phyloP scores from a whole-genome alignment of 2,797 vertebrate genomes.

The Acomys russatus region DNA sequence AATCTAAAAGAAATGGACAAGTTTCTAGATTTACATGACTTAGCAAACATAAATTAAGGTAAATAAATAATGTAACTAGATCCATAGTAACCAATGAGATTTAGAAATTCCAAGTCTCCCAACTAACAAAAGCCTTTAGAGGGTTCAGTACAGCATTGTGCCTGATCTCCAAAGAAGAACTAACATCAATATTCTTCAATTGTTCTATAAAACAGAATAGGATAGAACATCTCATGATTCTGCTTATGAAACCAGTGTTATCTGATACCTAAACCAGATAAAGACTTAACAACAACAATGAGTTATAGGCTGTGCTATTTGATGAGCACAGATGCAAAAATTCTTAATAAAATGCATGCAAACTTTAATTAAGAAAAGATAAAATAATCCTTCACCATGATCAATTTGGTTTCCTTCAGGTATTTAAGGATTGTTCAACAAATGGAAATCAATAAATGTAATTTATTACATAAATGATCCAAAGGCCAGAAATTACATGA shows the following conservation, averaged over 20 bases:
- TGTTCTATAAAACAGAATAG: too few relatives aligned
- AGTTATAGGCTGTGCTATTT: not conserved
- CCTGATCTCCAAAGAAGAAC: not conserved
- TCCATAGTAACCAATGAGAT: not conserved
- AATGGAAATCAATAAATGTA: not conserved
- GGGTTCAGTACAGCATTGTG: not conserved
- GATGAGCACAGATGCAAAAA: too few relatives aligned
- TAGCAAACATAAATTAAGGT: not conserved
- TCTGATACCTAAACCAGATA: not conserved
- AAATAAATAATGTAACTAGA: not conserved
- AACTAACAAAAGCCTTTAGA: not conserved
- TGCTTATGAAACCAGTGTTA: not conserved
- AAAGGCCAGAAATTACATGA: not conserved
- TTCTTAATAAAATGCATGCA: not conserved
- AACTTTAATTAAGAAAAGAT: not conserved
- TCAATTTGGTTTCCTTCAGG: not conserved
- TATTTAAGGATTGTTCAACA: not conserved
- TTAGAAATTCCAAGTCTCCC: not conserved
- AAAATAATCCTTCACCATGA: not conserved
- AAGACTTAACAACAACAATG: not conserved
- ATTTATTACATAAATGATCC: not conserved
- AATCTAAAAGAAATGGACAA: not conserved
- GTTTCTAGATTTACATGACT: not conserved
- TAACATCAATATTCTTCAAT: not conserved
- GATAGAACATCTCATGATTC: not conserved